Conservation (phyloP, 2,888 invertebrate species). For the Phyllotreta cruciferae region DNA sequence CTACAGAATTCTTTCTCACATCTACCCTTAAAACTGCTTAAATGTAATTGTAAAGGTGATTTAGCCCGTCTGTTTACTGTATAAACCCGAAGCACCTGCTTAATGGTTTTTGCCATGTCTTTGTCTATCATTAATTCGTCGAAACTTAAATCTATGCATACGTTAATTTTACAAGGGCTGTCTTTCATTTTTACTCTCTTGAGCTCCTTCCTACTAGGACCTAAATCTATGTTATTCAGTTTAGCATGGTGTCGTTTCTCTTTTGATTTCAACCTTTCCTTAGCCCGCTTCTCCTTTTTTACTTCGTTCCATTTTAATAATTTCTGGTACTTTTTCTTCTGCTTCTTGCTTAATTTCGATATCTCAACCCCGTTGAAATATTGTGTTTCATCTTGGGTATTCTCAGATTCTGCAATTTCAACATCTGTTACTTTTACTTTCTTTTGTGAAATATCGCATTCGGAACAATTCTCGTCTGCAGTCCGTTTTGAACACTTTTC, state of each 20-base stretch:
- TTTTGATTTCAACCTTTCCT: conserved; percentile 72
- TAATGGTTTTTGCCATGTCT: conserved; percentile 87
- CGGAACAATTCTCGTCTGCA: not conserved
- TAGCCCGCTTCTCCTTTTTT: conserved; percentile 73
- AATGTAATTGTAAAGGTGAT: conserved; percentile 81
- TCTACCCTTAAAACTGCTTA: conserved; percentile 80
- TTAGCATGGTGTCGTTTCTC: conserved; percentile 73
- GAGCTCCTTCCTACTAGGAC: conserved; percentile 81
- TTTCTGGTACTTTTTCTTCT: conserved; percentile 62
- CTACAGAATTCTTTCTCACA: conserved; percentile 77
- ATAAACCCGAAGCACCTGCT: conserved; percentile 90
- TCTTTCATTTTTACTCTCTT: conserved; percentile 76
- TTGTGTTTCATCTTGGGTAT: conserved; percentile 29
- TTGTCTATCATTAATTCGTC: conserved; percentile 85
- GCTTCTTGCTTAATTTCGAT: conserved; percentile 56
- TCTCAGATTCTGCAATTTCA: not conserved
- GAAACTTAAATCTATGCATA: conserved; percentile 91
- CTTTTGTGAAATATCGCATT: not conserved
- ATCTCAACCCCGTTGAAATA: conserved; percentile 58
- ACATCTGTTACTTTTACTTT: not conserved
- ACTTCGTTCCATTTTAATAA: conserved; percentile 76
- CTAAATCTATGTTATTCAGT: conserved; percentile 73
- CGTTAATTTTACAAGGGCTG: conserved; percentile 71
- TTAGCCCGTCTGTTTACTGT: conserved; percentile 84
- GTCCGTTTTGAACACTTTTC: conserved; percentile 1